Base-by-base conservation (phyloP, 2,797 vertebrate species). In the Hybognathus amarus region DNA sequence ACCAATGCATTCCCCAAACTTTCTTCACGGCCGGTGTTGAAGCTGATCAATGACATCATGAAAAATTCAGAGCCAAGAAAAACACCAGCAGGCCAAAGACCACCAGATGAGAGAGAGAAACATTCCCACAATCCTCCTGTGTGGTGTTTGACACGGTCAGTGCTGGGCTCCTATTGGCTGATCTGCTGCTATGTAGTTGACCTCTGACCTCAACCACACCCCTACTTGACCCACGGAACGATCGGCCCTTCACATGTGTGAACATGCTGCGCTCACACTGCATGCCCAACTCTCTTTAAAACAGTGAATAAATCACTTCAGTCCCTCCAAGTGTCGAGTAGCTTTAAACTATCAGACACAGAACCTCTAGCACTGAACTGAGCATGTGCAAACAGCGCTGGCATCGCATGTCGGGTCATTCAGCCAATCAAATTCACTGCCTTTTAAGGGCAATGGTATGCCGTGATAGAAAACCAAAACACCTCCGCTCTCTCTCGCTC, bases 371-470 rank as follows among this genome's bases (percentile, higher is more conserved):
- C n/a, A 59, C 24, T 63, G 52, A 82, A 47, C 69, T 50, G 79
- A 63, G 79, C 38, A 59, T 47, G 30, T 36, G 52, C 74, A 52
- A 64, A 45, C 75, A 74, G 50, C 4, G 38, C 20, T 27, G 61
- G 11, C 74, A 47, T 27, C 33, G 5, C 45, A 18, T 52, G 63
- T 83, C 59, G 40, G 50, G 6, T 78, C 33, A 9, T 7, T 8
- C 54, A 56, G 33, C 59, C 30, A 63, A 80, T 86, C 63, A 79
- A 15, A 83, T 71, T 42, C 36, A 70, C 77, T 80, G 59, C 86
- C 81, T 87, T 85, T 80, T 87, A 87, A 83, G 84, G 84, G 77
- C 84, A 84, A 85, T 47, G 68, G 74, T 45, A 78, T 81, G 73
- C 61, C n/a, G 68, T 30, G 22, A 54, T 1, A 61, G 24, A 66